Evolutionary conservation across 1,140 invertebrate species (phyloP).

Genomic region (Rhagoletis pomonella): DNA sequence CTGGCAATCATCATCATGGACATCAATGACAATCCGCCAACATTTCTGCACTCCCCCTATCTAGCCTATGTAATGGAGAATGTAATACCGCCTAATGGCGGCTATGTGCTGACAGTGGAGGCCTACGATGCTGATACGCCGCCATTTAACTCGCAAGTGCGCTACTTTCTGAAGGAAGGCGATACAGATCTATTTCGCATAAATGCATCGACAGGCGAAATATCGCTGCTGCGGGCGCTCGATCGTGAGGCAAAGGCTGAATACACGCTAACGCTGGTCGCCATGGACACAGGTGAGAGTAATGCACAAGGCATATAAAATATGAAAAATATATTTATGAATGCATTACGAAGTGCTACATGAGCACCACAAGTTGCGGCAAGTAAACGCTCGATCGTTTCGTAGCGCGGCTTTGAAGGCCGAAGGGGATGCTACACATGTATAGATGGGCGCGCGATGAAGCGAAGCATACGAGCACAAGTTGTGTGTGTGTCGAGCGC

Average conservation of each 20-base stretch:
- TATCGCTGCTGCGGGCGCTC: constrained; percentile 85
- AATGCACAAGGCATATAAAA: constrained; percentile 11
- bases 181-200: constrained; percentile 91
- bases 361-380: not conserved
- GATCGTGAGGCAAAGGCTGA: constrained; percentile 89
- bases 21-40: constrained; percentile 96
- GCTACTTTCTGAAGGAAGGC: constrained; percentile 94
- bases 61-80: constrained; percentile 95
- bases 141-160: constrained; percentile 90
- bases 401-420: not conserved
- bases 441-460: too few species aligned
- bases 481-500: not conserved
- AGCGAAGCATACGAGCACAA: not conserved
- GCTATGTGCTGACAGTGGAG: constrained; percentile 86
- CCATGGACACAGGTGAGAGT: constrained; percentile 92
- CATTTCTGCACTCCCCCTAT: constrained; percentile 93
- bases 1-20: constrained; percentile 84
- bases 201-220: constrained; percentile 91
- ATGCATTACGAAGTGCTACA: not conserved
- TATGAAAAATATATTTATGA: constrained; percentile 49
- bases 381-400: not conserved
- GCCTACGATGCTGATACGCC: constrained; percentile 94
- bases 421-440: too few species aligned
- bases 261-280: constrained; percentile 89
- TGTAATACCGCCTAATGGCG: constrained; percentile 83